A percentile compares a stretch with the other conserved stretches of the same genome.
These are phyloP conservation scores for Drosophila nr. perissopoda DNA, from an alignment of 2,888 invertebrate genomes.

Conservation along the genomic window DNA sequence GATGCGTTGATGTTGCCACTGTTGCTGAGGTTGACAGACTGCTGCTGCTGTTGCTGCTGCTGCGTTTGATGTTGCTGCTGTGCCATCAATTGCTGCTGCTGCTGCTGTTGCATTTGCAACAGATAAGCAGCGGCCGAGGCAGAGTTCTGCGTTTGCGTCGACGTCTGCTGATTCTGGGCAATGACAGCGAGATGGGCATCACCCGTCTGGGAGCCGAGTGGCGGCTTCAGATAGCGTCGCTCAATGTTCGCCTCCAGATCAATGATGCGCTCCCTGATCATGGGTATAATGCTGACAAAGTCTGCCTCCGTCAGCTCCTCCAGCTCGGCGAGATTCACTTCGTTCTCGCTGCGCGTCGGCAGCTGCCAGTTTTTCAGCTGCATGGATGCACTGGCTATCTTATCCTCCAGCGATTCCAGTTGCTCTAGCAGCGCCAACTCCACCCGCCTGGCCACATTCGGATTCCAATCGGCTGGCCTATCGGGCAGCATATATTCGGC, in stretches of 20 bases:
- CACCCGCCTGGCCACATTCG: conserved; percentile 90
- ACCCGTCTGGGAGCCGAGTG: conserved; percentile 88
- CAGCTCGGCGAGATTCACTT: conserved; percentile 86
- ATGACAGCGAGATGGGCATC: conserved; percentile 88
- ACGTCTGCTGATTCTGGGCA: conserved; percentile 85
- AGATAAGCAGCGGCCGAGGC: conserved; percentile 84
- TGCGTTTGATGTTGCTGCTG: conserved; percentile 74
- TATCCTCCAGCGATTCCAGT: conserved; percentile 95
- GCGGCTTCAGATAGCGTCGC: conserved; percentile 96
- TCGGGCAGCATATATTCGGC: conserved; percentile 81
- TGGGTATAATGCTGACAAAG: conserved; percentile 87
- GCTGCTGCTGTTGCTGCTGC: conserved; percentile 70
- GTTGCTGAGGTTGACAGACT: conserved; percentile 63
- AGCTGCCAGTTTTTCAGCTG: conserved; percentile 95
- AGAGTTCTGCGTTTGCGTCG: conserved; percentile 84
- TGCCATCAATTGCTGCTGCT: conserved; percentile 70
- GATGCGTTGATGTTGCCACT: conserved; percentile 71
- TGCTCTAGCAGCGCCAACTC: conserved; percentile 92
- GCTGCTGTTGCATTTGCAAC: conserved; percentile 81
- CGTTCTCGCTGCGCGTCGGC: conserved; percentile 86
- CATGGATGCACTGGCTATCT: conserved; percentile 94
- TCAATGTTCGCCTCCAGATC: conserved; percentile 96
- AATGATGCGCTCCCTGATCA: conserved; percentile 89
- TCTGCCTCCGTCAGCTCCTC: conserved; percentile 84
- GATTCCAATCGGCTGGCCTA: conserved; percentile 83